Base-by-base conservation (phyloP, 53 echinoderm and acorn worm genomes). In the Paracentrotus lividus region DNA sequence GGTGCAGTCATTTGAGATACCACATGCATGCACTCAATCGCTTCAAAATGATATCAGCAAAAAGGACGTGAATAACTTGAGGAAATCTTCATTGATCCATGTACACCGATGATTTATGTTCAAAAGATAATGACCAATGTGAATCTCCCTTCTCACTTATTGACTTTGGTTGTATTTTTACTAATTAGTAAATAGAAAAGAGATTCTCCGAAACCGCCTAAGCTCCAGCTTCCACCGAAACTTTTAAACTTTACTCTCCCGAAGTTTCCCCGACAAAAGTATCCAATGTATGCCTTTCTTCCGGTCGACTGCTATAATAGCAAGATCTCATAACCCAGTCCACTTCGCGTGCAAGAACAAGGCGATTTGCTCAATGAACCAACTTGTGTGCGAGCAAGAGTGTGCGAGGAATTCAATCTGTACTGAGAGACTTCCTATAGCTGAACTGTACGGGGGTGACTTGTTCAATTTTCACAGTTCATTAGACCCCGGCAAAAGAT, bases 391-490 rank as follows among this genome's bases (percentile, higher is more conserved):
- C n/a, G n/a, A n/a, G n/a, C n/a, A n/a, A n/a, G n/a, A n/a, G n/a
- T n/a, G n/a, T n/a, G 72, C 72, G 47, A 45, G n/a, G 81, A 24
- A 2, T 18, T 8, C 27, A 47, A 45, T n/a, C 38, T 77, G 81
- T 23, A 2, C n/a, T 81, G 81, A 12, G 24, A 9, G 47, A 47
- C 81, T 45, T 47, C 81, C 81, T 81, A 26, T 9, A 6, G 47
- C 47, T 47, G 1, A 36, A n/a, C n/a, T n/a, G 68, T 26, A 1
- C 68, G 1, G 85, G n/a, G 54, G 34, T 52, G 86, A 86, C 31
- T 86, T 86, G 86, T 56, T 34, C 45, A 32, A 21, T 86, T 86
- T 86, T 86, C 86, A 86, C 86, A 86, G 54, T 86, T 86, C 56
- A 86, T 86, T 86, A 55, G 86, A 31, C 20, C 86, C 24, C 55